phyloP scores from a whole-genome alignment of 23 tunicate genomes.

The Clavelina lepadiformis region DNA sequence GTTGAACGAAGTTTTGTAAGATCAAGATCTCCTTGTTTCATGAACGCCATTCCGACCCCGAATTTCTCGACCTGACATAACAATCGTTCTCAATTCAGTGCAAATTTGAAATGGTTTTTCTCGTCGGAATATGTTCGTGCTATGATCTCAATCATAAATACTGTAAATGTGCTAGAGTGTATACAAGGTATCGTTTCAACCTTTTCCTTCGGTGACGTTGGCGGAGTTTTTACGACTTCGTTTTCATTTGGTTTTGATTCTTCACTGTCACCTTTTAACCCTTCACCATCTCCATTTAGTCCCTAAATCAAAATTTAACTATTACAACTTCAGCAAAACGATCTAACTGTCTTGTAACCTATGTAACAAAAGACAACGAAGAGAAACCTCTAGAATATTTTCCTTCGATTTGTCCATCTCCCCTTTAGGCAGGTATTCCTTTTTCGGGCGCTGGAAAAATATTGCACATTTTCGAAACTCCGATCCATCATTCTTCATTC shows the following conservation, averaged over 20 bases:
- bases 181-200: conserved; percentile 11
- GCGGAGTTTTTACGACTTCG: conserved; percentile 14
- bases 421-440: conserved; percentile 25
- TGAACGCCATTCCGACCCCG: conserved; percentile 33
- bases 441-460: conserved; percentile 59
- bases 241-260: not conserved
- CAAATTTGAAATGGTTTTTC: too few relatives aligned
- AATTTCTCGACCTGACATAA: conserved; percentile 29
- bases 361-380: not conserved
- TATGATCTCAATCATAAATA: too few relatives aligned
- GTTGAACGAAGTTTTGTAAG: not conserved
- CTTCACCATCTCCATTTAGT: not conserved
- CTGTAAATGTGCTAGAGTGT: not conserved
- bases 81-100: too few relatives aligned
- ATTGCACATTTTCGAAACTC: conserved; percentile 56
- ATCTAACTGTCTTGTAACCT: not conserved
- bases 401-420: conserved; percentile 39
- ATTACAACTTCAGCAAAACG: not conserved
- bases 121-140: too few relatives aligned
- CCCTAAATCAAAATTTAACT: too few relatives aligned
- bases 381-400: conserved; percentile 27
- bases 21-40: conserved; percentile 7
- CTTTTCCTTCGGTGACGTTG: conserved; percentile 57
- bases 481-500: conserved; percentile 45
- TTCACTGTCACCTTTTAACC: not conserved